Conservation (phyloP, 2,113 vertebrate species). For the Nannobrachium achirus region DNA sequence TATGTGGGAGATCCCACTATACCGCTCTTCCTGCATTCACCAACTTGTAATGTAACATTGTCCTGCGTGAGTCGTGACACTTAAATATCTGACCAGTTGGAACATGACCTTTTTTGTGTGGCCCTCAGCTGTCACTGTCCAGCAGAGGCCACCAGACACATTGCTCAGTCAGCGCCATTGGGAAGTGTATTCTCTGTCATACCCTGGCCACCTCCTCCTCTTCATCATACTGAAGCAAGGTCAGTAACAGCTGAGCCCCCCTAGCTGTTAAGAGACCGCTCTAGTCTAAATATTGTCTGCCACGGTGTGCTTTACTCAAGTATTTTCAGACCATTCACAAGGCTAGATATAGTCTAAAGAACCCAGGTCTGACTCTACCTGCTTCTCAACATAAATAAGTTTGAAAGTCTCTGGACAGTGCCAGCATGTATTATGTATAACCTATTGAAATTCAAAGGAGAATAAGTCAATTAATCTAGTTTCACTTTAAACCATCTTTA, state of each 20-base stretch:
- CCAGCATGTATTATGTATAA: neutral
- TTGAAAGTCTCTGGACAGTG: neutral
- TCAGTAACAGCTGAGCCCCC: conserved; percentile 52
- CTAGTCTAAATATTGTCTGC: conserved; percentile 43
- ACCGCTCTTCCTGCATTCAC: neutral
- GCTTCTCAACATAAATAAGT: neutral
- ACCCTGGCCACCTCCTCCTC: conserved; percentile 28
- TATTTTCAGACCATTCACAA: conserved; percentile 32
- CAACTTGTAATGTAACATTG: neutral
- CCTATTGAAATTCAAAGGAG: neutral
- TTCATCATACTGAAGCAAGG: conserved; percentile 52
- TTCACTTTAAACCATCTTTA: neutral
- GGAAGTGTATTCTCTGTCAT: conserved; percentile 44
- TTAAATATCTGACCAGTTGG: conserved; percentile 25
- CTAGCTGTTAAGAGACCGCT: conserved; percentile 46
- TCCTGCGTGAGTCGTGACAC: conserved; percentile 28
- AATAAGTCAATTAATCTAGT: neutral
- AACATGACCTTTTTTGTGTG: conserved; percentile 55
- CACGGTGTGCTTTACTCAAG: conserved; percentile 28
- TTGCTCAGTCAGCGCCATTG: conserved; percentile 31
- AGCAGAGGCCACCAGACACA: conserved; percentile 59
- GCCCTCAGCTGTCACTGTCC: conserved; percentile 54
- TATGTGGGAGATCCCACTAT: conserved; percentile 4
- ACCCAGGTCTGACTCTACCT: neutral
- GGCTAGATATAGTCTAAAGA: neutral